Base-by-base conservation (phyloP, 2,888 invertebrate genomes). In the Callyntrura sp. region DNA sequence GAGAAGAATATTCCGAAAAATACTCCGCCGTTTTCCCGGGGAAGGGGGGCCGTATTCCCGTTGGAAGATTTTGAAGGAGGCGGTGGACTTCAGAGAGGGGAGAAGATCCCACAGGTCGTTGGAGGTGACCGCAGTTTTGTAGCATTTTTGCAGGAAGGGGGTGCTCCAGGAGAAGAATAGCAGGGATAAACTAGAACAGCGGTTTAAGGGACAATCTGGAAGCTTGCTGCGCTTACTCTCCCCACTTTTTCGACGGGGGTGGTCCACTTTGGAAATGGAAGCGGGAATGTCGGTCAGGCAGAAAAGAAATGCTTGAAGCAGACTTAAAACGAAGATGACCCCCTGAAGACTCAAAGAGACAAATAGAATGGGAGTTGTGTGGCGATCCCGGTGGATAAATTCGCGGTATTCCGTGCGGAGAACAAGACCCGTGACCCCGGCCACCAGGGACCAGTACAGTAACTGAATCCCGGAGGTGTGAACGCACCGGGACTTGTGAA, bases 81-180 rank as follows among this genome's bases (percentile, higher is more conserved):
- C 62, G 9, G 23, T 11, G 8, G 51, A 65, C 5, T 35, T 45
- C 0, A 83, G 12, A 9, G 88, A 35, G 17, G 43, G 96, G 94
- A 98, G 97, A 94, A 99, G 96, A 62, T 97, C 96, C 98, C 98
- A 99, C 12, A 99, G 95, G 94, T 99, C 98, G 68, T 96, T 95
- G 90, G 96, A 96, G 92, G 96, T 97, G 90, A 99, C 95, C 11
- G 98, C 97, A 92, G 97, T 96, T 89, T 96, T 96, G 95, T 97
- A 98, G 35, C 98, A 98, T 92, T 96, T 96, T 95, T 97, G 96
- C 0, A 98, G 97, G 94, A 98, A 95, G 0, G 96, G 94, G 94
- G 98, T 98, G 94, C 98, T 98, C 99, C 99, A 99, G 93, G 97
- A 96, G 95, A 98, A 99, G 1, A 97, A 96, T 23, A 98, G 95